These are phyloP conservation scores for Cordylochernes scorpioides DNA, from an alignment of 2,888 invertebrate species.

Conservation along the genomic window DNA sequence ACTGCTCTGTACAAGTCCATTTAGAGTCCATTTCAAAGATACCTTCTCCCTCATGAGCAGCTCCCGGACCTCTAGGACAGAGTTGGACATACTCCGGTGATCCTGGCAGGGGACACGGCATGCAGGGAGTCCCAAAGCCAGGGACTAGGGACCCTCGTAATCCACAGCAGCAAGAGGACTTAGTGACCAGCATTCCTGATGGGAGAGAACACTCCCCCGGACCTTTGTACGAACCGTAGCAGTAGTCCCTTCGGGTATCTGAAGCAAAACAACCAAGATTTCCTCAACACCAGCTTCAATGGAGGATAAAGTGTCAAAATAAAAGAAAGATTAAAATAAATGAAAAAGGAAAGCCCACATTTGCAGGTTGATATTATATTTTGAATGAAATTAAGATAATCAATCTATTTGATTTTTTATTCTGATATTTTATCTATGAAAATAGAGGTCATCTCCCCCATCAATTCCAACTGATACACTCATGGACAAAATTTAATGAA, in stretches of 20 bases:
- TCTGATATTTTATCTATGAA: no score
- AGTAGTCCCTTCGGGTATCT: constrained; percentile 55
- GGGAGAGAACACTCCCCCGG: constrained; percentile 46
- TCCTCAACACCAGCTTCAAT: neutral
- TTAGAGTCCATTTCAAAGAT: constrained; percentile 4
- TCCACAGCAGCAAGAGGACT: constrained; percentile 60
- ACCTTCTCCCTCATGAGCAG: constrained; percentile 50
- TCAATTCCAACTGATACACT: no score
- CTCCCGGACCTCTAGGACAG: constrained; percentile 48
- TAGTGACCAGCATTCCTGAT: constrained; percentile 44
- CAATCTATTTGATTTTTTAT: no score
- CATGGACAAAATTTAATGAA: no score
- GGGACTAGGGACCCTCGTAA: constrained; percentile 29
- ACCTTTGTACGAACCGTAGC: constrained; percentile 47
- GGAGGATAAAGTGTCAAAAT: neutral
- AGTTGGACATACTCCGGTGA: constrained; percentile 39
- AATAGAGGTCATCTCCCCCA: no score
- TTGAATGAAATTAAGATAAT: neutral
- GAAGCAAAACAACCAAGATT: constrained; percentile 14
- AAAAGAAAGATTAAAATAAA: no score
- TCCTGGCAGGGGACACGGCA: constrained; percentile 42
- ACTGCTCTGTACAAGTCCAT: neutral
- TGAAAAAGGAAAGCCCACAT: no score
- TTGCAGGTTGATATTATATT: neutral
- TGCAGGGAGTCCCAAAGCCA: constrained; percentile 56